These are phyloP conservation scores for Cyclophora punctaria DNA, from an alignment of 2,888 invertebrate genomes.

Conservation along the genomic window DNA sequence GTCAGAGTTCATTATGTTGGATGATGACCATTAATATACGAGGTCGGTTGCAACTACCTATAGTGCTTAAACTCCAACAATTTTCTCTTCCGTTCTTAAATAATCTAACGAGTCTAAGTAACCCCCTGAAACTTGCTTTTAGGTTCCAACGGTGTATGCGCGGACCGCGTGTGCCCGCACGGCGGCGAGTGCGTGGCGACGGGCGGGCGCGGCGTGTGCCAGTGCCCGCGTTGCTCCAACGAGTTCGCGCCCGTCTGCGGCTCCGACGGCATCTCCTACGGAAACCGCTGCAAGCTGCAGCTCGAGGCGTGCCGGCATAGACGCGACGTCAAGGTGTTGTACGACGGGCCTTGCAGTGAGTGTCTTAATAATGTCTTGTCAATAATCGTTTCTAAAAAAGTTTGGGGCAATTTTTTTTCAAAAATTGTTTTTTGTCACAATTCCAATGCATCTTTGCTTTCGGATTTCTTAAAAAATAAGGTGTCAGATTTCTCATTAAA, in stretches of 20 bases:
- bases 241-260: constrained; percentile 91
- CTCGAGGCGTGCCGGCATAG: constrained; percentile 85
- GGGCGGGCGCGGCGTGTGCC: constrained; percentile 85
- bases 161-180: constrained; percentile 82
- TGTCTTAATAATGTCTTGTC: constrained; percentile 22
- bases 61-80: too few species aligned
- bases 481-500: too few species aligned
- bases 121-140: neutral
- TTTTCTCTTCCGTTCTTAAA: too few species aligned
- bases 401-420: too few species aligned
- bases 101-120: neutral
- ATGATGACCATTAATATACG: too few species aligned
- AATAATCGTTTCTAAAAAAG: neutral
- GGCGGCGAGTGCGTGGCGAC: constrained; percentile 80
- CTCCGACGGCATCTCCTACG: constrained; percentile 87
- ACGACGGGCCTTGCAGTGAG: constrained; percentile 91
- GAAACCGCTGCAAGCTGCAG: constrained; percentile 88
- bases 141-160: constrained; percentile 81
- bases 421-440: too few species aligned
- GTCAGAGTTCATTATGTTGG: too few species aligned
- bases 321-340: constrained; percentile 82
- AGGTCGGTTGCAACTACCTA: too few species aligned
- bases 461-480: too few species aligned
- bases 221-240: constrained; percentile 88
- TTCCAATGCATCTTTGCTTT: too few species aligned